Evolutionary conservation across 1,140 invertebrate genomes (phyloP).

Genomic region (Branchinecta lindahli): DNA sequence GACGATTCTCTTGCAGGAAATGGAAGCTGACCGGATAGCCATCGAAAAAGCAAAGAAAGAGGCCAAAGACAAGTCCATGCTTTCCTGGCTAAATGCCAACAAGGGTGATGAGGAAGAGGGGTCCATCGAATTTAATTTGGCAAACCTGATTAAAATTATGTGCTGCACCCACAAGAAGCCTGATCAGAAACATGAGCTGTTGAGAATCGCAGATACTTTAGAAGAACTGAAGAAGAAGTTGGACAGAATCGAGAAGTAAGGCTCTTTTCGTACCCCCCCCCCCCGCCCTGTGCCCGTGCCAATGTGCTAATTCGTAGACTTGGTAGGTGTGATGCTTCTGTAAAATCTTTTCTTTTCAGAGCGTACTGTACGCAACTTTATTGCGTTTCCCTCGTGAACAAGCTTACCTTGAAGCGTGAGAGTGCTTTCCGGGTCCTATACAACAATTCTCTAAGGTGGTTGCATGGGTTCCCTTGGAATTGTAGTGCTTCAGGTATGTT

Average conservation of each 20-base stretch:
- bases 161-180: constrained; percentile 32
- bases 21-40: neutral
- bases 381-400: too few species aligned
- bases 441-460: too few species aligned
- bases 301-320: too few species aligned
- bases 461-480: too few species aligned
- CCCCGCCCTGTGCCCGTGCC: too few species aligned
- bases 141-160: constrained; percentile 34
- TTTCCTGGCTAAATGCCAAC: neutral
- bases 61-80: constrained; percentile 1
- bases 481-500: too few species aligned
- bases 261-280: too few species aligned
- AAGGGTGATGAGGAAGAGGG: constrained; percentile 31
- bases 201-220: constrained; percentile 29
- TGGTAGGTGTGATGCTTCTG: too few species aligned
- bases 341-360: too few species aligned
- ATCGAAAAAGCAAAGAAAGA: neutral
- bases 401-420: too few species aligned
- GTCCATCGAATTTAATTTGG: constrained; percentile 32
- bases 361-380: too few species aligned
- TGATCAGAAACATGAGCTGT: constrained; percentile 27
- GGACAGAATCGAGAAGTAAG: constrained; percentile 27
- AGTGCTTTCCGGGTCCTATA: too few species aligned
- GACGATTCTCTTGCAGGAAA: neutral
- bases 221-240: constrained; percentile 27